A percentile compares a stretch with the other conserved stretches of the same genome.
Evolutionary conservation across 2,797 vertebrate genomes (phyloP).

Genomic region (Protosalanx chinensis): DNA sequence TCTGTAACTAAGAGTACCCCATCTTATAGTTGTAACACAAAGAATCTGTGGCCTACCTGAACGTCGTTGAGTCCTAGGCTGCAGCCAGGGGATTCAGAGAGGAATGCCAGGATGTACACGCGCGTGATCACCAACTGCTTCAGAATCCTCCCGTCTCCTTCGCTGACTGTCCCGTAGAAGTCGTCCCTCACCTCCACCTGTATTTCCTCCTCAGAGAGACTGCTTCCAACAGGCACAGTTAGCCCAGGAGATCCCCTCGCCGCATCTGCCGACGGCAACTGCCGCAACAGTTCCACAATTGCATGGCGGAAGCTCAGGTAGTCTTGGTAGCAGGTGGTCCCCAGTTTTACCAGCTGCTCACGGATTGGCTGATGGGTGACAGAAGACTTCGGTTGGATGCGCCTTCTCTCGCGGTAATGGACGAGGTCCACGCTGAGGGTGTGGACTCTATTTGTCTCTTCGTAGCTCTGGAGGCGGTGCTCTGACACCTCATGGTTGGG

Average conservation of each 20-base stretch:
- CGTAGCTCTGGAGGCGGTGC: conserved; percentile 82
- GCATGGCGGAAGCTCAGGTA: conserved; percentile 80
- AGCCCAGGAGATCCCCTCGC: background rate
- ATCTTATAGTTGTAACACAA: no score
- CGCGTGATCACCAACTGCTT: conserved; percentile 78
- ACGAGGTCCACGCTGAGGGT: conserved; percentile 81
- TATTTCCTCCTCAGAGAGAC: conserved; percentile 83
- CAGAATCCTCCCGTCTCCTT: conserved; percentile 73
- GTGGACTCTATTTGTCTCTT: conserved; percentile 83
- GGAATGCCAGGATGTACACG: conserved; percentile 79
- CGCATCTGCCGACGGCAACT: conserved; percentile 33
- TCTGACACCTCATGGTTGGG: conserved; percentile 82
- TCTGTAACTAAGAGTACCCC: no score
- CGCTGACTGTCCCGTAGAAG: conserved; percentile 78
- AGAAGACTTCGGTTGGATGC: conserved; percentile 81
- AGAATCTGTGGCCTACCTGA: conserved; percentile 63
- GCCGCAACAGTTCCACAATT: conserved; percentile 75
- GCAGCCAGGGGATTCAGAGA: conserved; percentile 79
- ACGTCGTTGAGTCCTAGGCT: conserved; percentile 83
- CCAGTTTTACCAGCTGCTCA: conserved; percentile 84
- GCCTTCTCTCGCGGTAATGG: conserved; percentile 83
- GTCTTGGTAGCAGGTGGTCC: conserved; percentile 80
- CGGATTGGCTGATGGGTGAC: conserved; percentile 76
- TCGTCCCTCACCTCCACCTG: conserved; percentile 81
- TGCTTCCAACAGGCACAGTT: background rate